Percentiles rank a stretch among this genome's conserved stretches.
Conservation (phyloP, 2,113 vertebrate species). For the Osmerus mordax region DNA sequence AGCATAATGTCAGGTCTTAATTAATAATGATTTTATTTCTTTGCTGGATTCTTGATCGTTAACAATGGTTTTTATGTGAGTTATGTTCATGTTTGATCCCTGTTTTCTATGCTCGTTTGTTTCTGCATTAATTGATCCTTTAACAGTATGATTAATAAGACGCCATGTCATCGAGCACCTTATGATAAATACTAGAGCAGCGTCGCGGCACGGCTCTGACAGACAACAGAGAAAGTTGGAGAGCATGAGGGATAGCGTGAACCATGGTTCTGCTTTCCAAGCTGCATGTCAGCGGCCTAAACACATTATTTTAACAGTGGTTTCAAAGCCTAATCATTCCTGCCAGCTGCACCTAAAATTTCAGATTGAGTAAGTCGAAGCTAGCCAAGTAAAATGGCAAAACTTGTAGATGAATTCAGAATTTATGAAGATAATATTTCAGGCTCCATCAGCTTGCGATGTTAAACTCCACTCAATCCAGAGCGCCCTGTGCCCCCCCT, state of each 20-base stretch:
- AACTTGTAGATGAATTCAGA: slow-evolving; percentile 78
- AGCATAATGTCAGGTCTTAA: slow-evolving; percentile 64
- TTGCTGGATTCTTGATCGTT: slow-evolving; percentile 47
- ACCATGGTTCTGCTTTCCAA: slow-evolving; percentile 57
- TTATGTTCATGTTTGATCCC: slow-evolving; percentile 86
- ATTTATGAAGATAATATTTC: slow-evolving; percentile 73
- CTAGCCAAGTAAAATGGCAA: slow-evolving; percentile 65
- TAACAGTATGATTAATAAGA: slow-evolving; percentile 89
- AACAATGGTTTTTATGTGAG: slow-evolving; percentile 74
- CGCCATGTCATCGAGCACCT: slow-evolving; percentile 74
- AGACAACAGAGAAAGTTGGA: slow-evolving; percentile 79
- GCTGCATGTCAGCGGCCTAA: slow-evolving; percentile 54
- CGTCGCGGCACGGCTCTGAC: slow-evolving; percentile 72
- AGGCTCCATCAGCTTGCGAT: slow-evolving; percentile 58
- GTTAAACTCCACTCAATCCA: slow-evolving; percentile 72
- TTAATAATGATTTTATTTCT: slow-evolving; percentile 63
- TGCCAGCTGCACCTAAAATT: slow-evolving; percentile 69
- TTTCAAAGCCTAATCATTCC: slow-evolving; percentile 72
- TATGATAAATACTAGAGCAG: slow-evolving; percentile 86
- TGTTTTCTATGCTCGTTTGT: slow-evolving; percentile 88
- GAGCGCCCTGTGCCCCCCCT: slow-evolving; percentile 43
- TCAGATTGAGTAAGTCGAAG: slow-evolving; percentile 78
- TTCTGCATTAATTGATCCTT: slow-evolving; percentile 93
- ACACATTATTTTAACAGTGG: slow-evolving; percentile 72
- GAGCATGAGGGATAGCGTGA: slow-evolving; percentile 76